Base-by-base conservation (phyloP, 2,888 invertebrate species). In the Busseola fusca region DNA sequence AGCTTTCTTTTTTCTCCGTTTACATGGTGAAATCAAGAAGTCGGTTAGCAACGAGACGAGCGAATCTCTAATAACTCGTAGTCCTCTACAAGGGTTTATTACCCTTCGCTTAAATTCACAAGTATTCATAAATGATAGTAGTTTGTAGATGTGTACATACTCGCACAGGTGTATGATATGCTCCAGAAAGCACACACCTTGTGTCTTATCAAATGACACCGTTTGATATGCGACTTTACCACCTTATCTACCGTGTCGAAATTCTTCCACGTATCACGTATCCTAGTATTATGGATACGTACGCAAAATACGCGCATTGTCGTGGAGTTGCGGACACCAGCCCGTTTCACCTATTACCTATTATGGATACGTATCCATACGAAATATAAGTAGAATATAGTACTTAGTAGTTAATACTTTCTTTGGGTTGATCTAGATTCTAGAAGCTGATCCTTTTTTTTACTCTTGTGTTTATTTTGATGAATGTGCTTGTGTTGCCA, bases 191-290 rank as follows among this genome's bases (percentile, higher is more conserved):
- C 91, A 88, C 91, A 90, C 92, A 93, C 94, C 93, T 93, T 88
- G 89, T 84, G 86, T 87, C 90, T 95, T 95, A 95, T 95, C 95
- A 92, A 93, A 91, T 94, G 95, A 95, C 95, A 95, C 94, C 92
- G 92, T 95, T 95, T 95, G 95, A 95, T 95, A 95, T 81, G 93
- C 88, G 91, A 87, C 92, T 91, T 88, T 90, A 88, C 90, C 87
- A 89, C 90, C 91, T 95, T 95, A 95, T 95, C 94, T 94, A 90
- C 90, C 89, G 90, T 95, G 95, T 95, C 93, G 94, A 95, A 95
- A 95, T 95, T 94, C 93, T 93, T 94, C 92, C 94, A 94, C 94
- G 92, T 93, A 93, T 91, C 90, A 89, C 87, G 82, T 89, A 91
- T 89, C 90, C 89, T 90, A 91, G 82, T 76, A 63, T 74, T 74